Evolutionary conservation across 2,797 vertebrate species (phyloP), one percentile per base, ranked within the genome.

Genomic region (Meda fulgida): DNA sequence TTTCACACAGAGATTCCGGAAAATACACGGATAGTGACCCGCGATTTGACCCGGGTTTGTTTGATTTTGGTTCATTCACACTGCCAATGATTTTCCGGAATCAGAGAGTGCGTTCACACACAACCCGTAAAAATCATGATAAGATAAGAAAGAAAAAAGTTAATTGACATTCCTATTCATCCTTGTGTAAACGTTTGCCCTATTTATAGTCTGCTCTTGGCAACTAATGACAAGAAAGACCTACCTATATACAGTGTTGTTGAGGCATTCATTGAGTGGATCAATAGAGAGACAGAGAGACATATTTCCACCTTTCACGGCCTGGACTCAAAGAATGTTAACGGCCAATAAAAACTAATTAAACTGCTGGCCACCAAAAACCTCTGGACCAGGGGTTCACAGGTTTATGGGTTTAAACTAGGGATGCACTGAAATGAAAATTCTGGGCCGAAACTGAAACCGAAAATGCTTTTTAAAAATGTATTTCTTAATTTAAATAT

Each of bases 251-350:
- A 36, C 36, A 80, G 3, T 55, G 36, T 34, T 72, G 66, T 31
- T 83, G 55, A 75, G 36, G 23, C 26, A 80, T 43, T 36, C 36
- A 80, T 46, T 31, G 48, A 23, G 55, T 18, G 26, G 23, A 70
- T 76, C 70, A 40, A 83, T 80, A 26, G 26, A 46, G 67, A 88
- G 53, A 83, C 23, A 51, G 79, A 31, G n/a, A 16, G 73, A 80
- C 23, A 78, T 65, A 51, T 34, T 80, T 51, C 14, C n/a, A 21
- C 16, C 0, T 65, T 67, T n/a, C n/a, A 38, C 31, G 48, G 29
- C 76, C 65, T 48, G 5, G 8, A 81, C 16, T 58, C 48, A 29
- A 43, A 65, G 16, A 26, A 60, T 53, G 29, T 81, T 73, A 85
- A 80, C 9, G 26, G 38, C 11, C 51, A 36, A 31, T 67, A 31